Percentiles rank a stretch among this genome's conserved stretches.
phyloP scores from a whole-genome alignment of 2,113 vertebrate species.

The Muscicapa adusta region DNA sequence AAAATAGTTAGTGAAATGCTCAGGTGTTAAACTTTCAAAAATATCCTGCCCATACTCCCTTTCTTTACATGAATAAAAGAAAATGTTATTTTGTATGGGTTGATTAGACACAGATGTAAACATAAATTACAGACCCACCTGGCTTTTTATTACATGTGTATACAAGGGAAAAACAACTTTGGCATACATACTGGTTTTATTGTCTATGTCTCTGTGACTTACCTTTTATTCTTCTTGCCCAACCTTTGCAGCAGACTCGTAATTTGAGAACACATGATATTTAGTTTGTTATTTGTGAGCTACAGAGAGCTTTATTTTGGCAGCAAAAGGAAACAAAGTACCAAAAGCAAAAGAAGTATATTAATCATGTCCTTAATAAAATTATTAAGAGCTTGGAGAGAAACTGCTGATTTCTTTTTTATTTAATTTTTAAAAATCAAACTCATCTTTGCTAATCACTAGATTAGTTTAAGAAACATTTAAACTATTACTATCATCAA shows the following conservation, averaged over 20 bases:
- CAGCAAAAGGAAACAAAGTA: not conserved
- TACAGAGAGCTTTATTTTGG: not conserved
- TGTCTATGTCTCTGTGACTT: not conserved
- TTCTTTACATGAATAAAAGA: not conserved
- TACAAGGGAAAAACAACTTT: not conserved
- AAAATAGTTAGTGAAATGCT: not conserved
- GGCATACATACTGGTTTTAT: not conserved
- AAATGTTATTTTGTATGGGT: not conserved
- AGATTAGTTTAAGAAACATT: constrained; percentile 2
- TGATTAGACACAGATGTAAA: not conserved
- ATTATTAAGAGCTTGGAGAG: constrained; percentile 8
- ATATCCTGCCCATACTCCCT: not conserved
- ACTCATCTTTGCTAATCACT: not conserved
- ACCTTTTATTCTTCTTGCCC: constrained; percentile 11
- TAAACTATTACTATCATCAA: not conserved
- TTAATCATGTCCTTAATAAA: not conserved
- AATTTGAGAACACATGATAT: not conserved
- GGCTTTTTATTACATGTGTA: not conserved
- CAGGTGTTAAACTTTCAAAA: not conserved
- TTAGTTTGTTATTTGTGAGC: not conserved
- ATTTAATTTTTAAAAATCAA: not conserved
- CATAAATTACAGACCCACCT: not conserved
- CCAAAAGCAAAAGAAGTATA: not conserved
- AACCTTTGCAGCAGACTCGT: not conserved
- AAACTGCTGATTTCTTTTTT: not conserved